phyloP scores from a whole-genome alignment of 1,140 invertebrate species.

The Macrocentrus cingulum region DNA sequence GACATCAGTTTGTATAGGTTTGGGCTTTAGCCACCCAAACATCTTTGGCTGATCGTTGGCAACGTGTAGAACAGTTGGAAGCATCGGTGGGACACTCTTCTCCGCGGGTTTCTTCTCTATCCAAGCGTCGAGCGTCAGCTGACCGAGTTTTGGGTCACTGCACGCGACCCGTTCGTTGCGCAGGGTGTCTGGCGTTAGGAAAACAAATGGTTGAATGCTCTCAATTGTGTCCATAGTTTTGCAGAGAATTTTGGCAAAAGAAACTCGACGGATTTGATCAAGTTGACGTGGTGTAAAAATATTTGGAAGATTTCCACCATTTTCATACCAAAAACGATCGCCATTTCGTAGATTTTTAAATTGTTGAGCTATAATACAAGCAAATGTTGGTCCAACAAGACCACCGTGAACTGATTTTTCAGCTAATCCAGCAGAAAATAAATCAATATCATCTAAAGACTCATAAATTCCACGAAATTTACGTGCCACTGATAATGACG shows the following conservation, averaged over 20 bases:
- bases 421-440: slow-evolving; percentile 86
- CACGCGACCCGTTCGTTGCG: slow-evolving; percentile 70
- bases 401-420: slow-evolving; percentile 80
- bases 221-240: slow-evolving; percentile 76
- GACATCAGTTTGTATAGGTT: slow-evolving; percentile 41
- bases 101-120: slow-evolving; percentile 38
- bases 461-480: slow-evolving; percentile 70
- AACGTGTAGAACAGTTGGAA: not conserved
- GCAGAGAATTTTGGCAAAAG: slow-evolving; percentile 83
- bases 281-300: slow-evolving; percentile 84
- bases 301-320: slow-evolving; percentile 69
- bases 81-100: not conserved
- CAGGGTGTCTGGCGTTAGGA: slow-evolving; percentile 67
- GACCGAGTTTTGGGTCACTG: slow-evolving; percentile 68
- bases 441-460: slow-evolving; percentile 82
- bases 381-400: slow-evolving; percentile 91
- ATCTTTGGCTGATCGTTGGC: not conserved
- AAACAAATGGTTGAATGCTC: slow-evolving; percentile 73
- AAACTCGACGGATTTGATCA: slow-evolving; percentile 78
- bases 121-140: slow-evolving; percentile 69
- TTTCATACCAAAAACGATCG: slow-evolving; percentile 93
- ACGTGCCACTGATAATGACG: slow-evolving; percentile 66
- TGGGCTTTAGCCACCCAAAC: slow-evolving; percentile 13
- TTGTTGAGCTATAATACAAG: slow-evolving; percentile 93
- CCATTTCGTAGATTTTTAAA: slow-evolving; percentile 85